These are phyloP conservation scores for Synergus gifuensis DNA, from an alignment of 2,888 invertebrate species.

Conservation along the genomic window DNA sequence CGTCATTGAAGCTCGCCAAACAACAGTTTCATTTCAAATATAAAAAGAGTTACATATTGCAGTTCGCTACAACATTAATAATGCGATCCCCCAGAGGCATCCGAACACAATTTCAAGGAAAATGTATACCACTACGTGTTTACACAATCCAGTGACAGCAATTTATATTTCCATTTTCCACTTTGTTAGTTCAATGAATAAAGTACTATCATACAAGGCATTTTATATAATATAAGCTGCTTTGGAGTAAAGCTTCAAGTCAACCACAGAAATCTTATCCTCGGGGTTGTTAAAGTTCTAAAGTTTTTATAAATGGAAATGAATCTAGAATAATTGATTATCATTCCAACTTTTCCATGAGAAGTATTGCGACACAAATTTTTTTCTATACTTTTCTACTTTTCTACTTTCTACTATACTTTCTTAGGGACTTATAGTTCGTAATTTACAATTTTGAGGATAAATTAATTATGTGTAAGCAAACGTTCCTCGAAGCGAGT, in stretches of 20 bases:
- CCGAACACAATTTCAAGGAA: conserved; percentile 16
- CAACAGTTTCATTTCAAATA: conserved; percentile 16
- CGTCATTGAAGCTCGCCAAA: conserved; percentile 16
- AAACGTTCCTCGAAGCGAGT: conserved; percentile 6
- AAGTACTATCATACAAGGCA: background rate
- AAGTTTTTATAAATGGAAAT: background rate
- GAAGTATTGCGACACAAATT: background rate
- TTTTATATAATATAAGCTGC: background rate
- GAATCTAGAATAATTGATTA: background rate
- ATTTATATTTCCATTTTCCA: conserved; percentile 33
- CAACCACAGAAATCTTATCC: background rate
- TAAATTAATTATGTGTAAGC: background rate
- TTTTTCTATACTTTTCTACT: background rate
- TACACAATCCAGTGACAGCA: conserved; percentile 5
- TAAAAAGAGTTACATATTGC: conserved; percentile 5
- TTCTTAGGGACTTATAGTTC: background rate
- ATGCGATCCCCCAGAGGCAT: conserved; percentile 17
- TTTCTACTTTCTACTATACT: conserved; percentile 9
- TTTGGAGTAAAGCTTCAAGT: background rate
- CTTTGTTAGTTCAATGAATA: conserved; percentile 39
- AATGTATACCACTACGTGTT: conserved; percentile 20
- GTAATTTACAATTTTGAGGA: background rate
- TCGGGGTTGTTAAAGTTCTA: background rate
- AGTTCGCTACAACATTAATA: conserved; percentile 19
- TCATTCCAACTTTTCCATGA: background rate